A percentile compares a stretch with the other conserved stretches of the same genome.
These are phyloP conservation scores for Tetramorium simillimum DNA, from an alignment of 1,140 invertebrate genomes.

Conservation along the genomic window DNA sequence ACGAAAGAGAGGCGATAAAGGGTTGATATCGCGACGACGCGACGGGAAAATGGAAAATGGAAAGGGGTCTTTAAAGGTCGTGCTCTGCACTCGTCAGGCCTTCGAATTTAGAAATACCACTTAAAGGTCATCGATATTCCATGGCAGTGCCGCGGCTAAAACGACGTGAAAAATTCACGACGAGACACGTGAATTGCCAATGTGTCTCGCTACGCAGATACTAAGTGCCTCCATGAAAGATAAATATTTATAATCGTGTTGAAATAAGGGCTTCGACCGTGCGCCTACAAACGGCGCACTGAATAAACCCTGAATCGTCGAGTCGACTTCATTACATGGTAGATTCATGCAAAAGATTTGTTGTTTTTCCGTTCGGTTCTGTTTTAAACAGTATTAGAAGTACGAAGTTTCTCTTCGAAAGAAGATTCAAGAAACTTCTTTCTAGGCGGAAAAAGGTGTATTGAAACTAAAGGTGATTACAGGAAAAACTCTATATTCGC, in stretches of 20 bases:
- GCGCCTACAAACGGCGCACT: neutral
- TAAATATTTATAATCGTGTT: slow-evolving; percentile 47
- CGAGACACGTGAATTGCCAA: neutral
- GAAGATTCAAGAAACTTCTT: neutral
- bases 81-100: neutral
- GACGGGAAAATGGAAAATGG: neutral
- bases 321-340: neutral
- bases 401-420: neutral
- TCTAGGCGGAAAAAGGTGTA: neutral
- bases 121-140: slow-evolving; percentile 63
- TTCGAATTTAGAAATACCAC: slow-evolving; percentile 47
- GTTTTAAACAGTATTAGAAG: slow-evolving; percentile 6
- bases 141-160: neutral
- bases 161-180: slow-evolving; percentile 59
- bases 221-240: slow-evolving; percentile 47
- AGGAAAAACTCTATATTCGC: neutral
- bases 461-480: neutral
- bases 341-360: slow-evolving; percentile 9
- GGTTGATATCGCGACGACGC: neutral
- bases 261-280: neutral
- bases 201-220: slow-evolving; percentile 23
- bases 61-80: neutral
- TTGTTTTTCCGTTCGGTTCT: neutral
- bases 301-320: slow-evolving; percentile 13
- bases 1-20: neutral